These are phyloP conservation scores for Dioctria rufipes DNA, from an alignment of 2,888 invertebrate species.

Conservation along the genomic window DNA sequence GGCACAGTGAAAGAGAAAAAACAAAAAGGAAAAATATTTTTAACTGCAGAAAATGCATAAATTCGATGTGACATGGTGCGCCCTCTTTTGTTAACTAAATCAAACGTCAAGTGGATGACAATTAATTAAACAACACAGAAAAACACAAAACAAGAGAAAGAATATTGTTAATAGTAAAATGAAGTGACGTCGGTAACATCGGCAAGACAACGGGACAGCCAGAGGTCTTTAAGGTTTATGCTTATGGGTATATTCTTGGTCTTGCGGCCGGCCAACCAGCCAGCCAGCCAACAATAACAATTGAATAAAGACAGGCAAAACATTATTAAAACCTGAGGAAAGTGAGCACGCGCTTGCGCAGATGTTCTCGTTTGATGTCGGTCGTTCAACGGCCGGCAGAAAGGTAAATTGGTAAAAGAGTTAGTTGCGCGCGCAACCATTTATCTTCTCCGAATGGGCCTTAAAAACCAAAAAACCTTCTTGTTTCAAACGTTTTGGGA, in stretches of 20 bases:
- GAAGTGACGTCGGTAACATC: not conserved
- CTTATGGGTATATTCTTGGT: not conserved
- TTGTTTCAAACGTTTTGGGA: slow-evolving; percentile 21
- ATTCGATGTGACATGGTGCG: slow-evolving; percentile 43
- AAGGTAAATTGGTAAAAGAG: slow-evolving; percentile 48
- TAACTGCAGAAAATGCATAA: slow-evolving; percentile 34
- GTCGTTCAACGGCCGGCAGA: slow-evolving; percentile 16
- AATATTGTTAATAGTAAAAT: slow-evolving; percentile 1
- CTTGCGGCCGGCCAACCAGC: not conserved
- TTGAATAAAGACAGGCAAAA: not conserved
- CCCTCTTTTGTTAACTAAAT: slow-evolving; percentile 41
- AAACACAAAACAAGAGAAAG: slow-evolving; percentile 8
- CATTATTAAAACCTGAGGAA: slow-evolving; percentile 14
- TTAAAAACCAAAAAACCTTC: slow-evolving; percentile 16
- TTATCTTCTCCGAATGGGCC: slow-evolving; percentile 44
- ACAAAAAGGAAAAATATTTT: not conserved
- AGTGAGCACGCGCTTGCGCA: slow-evolving; percentile 46
- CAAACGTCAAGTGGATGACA: slow-evolving; percentile 49
- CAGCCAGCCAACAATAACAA: not conserved
- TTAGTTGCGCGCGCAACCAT: slow-evolving; percentile 42
- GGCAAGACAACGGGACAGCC: not conserved
- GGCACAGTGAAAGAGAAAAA: not conserved
- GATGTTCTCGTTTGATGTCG: slow-evolving; percentile 43
- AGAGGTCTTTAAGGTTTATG: slow-evolving; percentile 13
- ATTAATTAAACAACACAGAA: slow-evolving; percentile 40